Evolutionary conservation across 2,888 invertebrate genomes (phyloP).

Genomic region (Pilophorus perplexus): DNA sequence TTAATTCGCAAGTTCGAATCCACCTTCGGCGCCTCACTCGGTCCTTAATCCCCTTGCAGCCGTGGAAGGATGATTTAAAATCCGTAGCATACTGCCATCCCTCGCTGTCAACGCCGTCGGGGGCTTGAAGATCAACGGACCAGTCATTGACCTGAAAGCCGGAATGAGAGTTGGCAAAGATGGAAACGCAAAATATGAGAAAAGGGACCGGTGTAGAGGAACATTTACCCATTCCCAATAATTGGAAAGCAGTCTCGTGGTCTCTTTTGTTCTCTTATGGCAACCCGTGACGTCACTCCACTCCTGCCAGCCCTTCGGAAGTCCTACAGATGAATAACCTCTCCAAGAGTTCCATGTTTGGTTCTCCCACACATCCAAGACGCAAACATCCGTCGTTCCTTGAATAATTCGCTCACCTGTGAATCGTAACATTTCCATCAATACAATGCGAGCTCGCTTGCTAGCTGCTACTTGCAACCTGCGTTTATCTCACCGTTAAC

Average conservation of each 20-base stretch:
- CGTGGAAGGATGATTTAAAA: constrained; percentile 83
- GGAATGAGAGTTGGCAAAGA: background rate
- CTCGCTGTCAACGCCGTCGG: constrained; percentile 84
- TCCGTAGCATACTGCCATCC: constrained; percentile 96
- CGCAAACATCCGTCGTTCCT: constrained; percentile 81
- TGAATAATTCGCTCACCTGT: constrained; percentile 61
- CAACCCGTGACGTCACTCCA: constrained; percentile 89
- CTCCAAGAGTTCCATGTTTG: constrained; percentile 91
- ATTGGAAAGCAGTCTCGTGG: constrained; percentile 77
- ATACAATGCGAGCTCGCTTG: background rate
- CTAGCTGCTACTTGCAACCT: background rate
- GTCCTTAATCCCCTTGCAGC: constrained; percentile 81
- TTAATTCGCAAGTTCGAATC: constrained; percentile 77
- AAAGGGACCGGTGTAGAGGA: background rate
- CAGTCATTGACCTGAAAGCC: constrained; percentile 73
- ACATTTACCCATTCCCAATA: constrained; percentile 82
- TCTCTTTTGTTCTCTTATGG: constrained; percentile 79
- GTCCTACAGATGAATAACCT: constrained; percentile 80
- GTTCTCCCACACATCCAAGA: constrained; percentile 88
- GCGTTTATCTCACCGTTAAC: constrained; percentile 29
- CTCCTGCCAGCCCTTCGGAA: constrained; percentile 83
- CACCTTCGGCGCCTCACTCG: constrained; percentile 81
- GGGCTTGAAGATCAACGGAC: constrained; percentile 86
- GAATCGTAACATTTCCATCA: background rate
- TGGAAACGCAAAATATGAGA: too few species aligned